Evolutionary conservation across 2,888 invertebrate genomes (phyloP), one percentile per base, ranked within the genome.

Genomic region (Candidula unifasciata): DNA sequence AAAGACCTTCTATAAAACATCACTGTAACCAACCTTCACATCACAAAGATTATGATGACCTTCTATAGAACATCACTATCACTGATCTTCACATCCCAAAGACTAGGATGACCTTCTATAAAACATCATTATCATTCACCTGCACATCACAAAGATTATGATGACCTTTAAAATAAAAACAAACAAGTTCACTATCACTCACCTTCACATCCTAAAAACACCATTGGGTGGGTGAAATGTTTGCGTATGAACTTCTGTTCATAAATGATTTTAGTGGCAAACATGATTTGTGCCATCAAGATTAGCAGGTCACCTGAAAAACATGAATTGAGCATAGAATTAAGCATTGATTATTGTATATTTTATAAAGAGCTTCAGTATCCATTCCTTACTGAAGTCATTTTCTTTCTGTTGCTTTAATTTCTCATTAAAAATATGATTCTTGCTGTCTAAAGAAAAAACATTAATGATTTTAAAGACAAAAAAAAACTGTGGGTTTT

Each of bases 201-300:
- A 94, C 97, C 98, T 95, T 99, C 98, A 96, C 97, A 97, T 13
- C 99, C 98, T 33, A 98, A 97, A 6, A 97, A 98, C 93, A 97
- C 97, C 86, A 99, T 94, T 0, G 98, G 96, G 0, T 97, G 97
- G 77, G 98, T 97, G 94, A 97, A 97, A 89, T 96, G 95, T 79
- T 96, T 96, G 85, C 96, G 95, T 0, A 99, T 96, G 93, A 96
- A 97, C 94, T 97, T 97, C 93, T 99, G 98, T 94, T 99, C 99
- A 87, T 97, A 96, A 0, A 99, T 97, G 96, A 98, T 97, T 94
- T 98, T 98, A 83, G 96, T 95, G 0, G 98, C 96, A 30, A 96
- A 96, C 88, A 99, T 95, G 79, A 99, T 95, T 94, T 96, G 95
- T 8, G 95, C 95, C 94, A 95, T 94, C 80, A 95, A 94, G 87